Base-by-base conservation (phyloP, 2,797 vertebrate genomes). In the Eleutherodactylus coqui region DNA sequence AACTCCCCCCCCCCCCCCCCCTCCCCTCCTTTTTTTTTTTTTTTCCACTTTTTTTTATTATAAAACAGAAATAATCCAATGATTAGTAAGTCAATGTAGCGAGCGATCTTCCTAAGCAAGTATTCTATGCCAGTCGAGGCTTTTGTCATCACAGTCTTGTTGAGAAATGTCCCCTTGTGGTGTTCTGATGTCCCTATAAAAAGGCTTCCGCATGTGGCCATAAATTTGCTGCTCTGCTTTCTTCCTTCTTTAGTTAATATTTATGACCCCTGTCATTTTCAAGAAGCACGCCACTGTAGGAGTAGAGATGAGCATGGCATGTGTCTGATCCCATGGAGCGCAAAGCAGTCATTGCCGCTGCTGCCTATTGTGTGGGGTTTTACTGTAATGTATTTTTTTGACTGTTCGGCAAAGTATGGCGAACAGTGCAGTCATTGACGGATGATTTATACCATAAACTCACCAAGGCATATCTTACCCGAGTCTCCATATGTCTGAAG, bases 191-290 rank as follows among this genome's bases (percentile, higher is more conserved):
- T 36, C 49, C 0, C 5, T 38, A 60, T 58, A 75, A 82, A 55
- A 73, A 45, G 69, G 16, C 32, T 60, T 14, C 8, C 47, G 11
- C 53, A 16, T 10, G 13, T 64, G 41, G 53, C 41, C n/a, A 38
- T 84, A 84, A 64, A 84, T 76, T 51, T 17, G 11, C 43, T 10
- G 41, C 47, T 29, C 38, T 7, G 16, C 53, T 32, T 58, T 72
- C 45, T 75, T 41, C 53, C 27, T 29, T 38, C 51, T 75, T 83
- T 60, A 72, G 32, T 43, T 60, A 14, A 24, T 75, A 75, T 75
- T 75, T 83, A 83, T 83, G 6, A 41, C 27, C 13, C 55, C 36
- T 76, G 55, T 64, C 73, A 84, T 38, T 76, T 43, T 21, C 2
- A 7, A 84, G 27, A 78, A 27, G 36, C 51, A 9, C 51, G 17